Percentiles rank a stretch among this genome's conserved stretches.
These are phyloP conservation scores for Hipparchia semele DNA, from an alignment of 2,888 invertebrate species.

Conservation along the genomic window DNA sequence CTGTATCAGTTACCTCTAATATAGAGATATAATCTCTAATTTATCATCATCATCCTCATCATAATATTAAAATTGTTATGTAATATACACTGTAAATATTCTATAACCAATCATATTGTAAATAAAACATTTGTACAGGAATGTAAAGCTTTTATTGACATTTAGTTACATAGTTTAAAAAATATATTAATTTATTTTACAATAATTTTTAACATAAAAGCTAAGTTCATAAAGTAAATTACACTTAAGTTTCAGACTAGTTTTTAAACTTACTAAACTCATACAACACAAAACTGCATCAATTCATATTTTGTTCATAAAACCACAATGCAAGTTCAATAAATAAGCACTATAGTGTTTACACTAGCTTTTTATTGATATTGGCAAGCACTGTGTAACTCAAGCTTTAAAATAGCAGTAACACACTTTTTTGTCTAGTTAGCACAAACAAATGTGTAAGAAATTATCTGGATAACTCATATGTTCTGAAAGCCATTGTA, in stretches of 20 bases:
- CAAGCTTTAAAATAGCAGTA: not conserved
- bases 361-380: too few species aligned
- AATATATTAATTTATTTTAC: constrained; percentile 11
- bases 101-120: not conserved
- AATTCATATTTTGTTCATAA: not conserved
- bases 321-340: not conserved
- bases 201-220: not conserved
- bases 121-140: constrained; percentile 23
- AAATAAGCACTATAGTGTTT: too few species aligned
- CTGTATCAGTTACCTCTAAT: not conserved
- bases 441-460: constrained; percentile 89
- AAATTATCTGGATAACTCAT: constrained; percentile 99
- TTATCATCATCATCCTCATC: too few species aligned
- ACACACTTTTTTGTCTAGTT: constrained; percentile 1
- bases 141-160: constrained; percentile 27
- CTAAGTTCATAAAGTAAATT: not conserved
- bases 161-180: constrained; percentile 7
- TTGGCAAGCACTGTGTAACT: not conserved
- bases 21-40: not conserved
- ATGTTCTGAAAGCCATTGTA: constrained; percentile 99
- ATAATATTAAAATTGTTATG: too few species aligned
- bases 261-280: not conserved
- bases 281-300: not conserved
- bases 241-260: not conserved
- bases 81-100: not conserved